phyloP scores from a whole-genome alignment of 2,113 vertebrate species.

The Hypocryptadius cinnamomeus region DNA sequence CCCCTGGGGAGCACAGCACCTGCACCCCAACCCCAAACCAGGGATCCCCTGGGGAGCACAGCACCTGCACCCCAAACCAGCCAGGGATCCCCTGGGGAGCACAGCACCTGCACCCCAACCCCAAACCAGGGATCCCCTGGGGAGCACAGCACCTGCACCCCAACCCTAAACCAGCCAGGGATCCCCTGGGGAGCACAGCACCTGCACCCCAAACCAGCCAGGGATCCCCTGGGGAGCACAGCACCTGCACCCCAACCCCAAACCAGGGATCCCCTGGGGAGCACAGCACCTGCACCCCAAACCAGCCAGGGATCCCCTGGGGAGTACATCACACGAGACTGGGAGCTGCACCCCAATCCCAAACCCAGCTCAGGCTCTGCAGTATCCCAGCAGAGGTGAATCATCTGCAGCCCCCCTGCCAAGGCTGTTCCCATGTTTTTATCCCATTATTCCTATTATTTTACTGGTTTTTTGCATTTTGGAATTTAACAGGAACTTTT shows the following conservation, averaged over 20 bases:
- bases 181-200: neutral
- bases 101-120: neutral
- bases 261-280: too few species aligned
- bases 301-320: neutral
- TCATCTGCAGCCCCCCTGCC: accelerated
- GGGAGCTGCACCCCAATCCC: neutral
- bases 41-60: neutral
- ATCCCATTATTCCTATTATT: neutral
- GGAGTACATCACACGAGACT: neutral
- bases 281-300: neutral
- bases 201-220: neutral
- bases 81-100: neutral
- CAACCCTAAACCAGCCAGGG: neutral
- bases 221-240: neutral
- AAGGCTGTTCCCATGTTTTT: neutral
- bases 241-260: neutral
- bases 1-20: too few species aligned
- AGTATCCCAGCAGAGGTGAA: neutral
- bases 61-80: neutral
- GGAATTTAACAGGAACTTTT: neutral
- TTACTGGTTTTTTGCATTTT: neutral
- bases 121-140: neutral
- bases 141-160: neutral
- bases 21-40: too few species aligned
- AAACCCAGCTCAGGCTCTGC: neutral